Evolutionary conservation across 2,797 vertebrate species (phyloP).

Genomic region (Tragopan temminckii): DNA sequence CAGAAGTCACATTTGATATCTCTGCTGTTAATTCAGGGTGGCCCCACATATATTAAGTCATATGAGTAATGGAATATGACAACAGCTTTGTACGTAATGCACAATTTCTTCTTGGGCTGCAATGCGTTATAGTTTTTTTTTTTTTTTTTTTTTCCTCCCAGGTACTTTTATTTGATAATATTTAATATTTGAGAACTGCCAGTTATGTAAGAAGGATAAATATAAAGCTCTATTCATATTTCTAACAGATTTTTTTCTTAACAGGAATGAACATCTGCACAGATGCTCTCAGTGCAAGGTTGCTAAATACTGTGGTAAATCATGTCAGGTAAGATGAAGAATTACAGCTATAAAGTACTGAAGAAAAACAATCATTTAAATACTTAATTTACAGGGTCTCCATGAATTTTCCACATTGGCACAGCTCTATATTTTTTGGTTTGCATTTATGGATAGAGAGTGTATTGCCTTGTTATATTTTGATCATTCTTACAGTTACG

Average conservation of each 20-base stretch:
- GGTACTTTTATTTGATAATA: background rate
- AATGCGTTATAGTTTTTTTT: background rate
- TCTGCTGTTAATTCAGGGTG: background rate
- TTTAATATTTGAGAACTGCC: background rate
- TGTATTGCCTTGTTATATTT: background rate
- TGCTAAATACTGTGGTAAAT: constrained; percentile 89
- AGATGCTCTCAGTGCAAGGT: constrained; percentile 93
- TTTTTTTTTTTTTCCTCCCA: background rate
- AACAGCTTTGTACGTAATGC: background rate
- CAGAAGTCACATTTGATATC: background rate
- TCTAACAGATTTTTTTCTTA: background rate
- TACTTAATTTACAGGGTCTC: background rate
- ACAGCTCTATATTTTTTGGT: background rate
- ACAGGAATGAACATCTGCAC: constrained; percentile 86
- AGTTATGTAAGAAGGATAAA: background rate
- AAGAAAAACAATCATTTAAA: constrained; percentile 4
- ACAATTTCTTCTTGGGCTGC: background rate
- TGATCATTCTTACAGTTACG: background rate
- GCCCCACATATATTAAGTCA: background rate
- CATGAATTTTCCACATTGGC: background rate
- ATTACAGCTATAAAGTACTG: background rate
- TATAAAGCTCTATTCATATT: background rate
- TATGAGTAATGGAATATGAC: background rate
- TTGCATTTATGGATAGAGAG: background rate
- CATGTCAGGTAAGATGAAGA: constrained; percentile 90